These are phyloP conservation scores for Pseudopodoces humilis DNA, from an alignment of 2,113 vertebrate species.

Conservation along the genomic window DNA sequence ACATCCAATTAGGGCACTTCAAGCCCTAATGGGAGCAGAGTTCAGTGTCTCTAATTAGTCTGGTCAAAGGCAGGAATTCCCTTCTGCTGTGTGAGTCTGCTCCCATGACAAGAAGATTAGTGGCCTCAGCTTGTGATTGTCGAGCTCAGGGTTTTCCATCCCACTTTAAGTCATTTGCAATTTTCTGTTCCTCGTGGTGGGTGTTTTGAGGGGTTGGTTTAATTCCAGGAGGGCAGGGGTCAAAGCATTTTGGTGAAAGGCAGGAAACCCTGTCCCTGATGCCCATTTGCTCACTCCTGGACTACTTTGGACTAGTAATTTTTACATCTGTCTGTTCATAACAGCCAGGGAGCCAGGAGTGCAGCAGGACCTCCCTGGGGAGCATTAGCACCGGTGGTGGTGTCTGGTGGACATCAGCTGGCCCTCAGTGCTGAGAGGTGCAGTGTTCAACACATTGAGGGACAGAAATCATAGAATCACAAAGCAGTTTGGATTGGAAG, in stretches of 20 bases:
- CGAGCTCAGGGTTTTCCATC: not conserved
- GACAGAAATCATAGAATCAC: not conserved
- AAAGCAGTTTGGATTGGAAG: not conserved
- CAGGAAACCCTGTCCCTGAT: not conserved
- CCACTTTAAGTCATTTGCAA: not conserved
- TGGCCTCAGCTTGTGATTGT: not conserved
- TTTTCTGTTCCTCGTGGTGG: not conserved
- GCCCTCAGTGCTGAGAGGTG: not conserved
- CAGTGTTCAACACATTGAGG: not conserved
- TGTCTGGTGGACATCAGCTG: not conserved
- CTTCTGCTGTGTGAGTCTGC: constrained; percentile 27
- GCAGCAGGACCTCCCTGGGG: not conserved
- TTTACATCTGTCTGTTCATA: not conserved
- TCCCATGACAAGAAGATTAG: constrained; percentile 55
- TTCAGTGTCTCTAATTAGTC: constrained; percentile 36
- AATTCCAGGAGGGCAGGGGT: not conserved
- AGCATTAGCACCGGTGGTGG: fast-evolving
- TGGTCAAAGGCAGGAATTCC: constrained; percentile 52
- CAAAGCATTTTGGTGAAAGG: constrained; percentile 17
- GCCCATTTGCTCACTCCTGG: not conserved
- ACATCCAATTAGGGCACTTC: constrained; percentile 51
- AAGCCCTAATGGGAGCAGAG: constrained; percentile 32
- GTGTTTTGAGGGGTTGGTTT: not conserved
- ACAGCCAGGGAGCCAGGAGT: not conserved
- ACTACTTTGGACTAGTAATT: not conserved